A percentile compares a stretch with the other conserved stretches of the same genome.
These are phyloP conservation scores for Drosophila nebulosa DNA, from an alignment of 1,140 invertebrate species.

Conservation along the genomic window DNA sequence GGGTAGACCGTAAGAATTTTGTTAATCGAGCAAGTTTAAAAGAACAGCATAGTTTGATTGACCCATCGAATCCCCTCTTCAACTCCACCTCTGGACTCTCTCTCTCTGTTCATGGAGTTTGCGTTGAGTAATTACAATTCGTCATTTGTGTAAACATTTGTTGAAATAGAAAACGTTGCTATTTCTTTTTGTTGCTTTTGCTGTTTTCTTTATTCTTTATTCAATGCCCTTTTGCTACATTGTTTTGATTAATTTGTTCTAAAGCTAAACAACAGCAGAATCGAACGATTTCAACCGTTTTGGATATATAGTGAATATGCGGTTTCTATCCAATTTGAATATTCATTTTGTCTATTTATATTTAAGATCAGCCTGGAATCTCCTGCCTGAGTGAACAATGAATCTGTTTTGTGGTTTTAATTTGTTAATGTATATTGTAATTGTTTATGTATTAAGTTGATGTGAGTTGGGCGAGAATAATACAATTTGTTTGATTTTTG, in stretches of 20 bases:
- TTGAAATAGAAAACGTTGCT: neutral
- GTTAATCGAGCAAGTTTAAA: too few species aligned
- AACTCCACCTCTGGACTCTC: neutral
- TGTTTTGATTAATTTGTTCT: slow-evolving; percentile 38
- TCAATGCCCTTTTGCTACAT: slow-evolving; percentile 42
- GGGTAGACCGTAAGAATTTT: too few species aligned
- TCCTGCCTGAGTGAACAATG: slow-evolving; percentile 45
- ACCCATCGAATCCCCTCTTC: neutral
- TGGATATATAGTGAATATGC: slow-evolving; percentile 26
- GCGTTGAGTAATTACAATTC: neutral
- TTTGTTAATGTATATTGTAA: slow-evolving; percentile 25
- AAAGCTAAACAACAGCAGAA: slow-evolving; percentile 47
- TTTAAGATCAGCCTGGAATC: slow-evolving; percentile 36
- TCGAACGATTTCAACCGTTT: slow-evolving; percentile 59
- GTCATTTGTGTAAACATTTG: neutral
- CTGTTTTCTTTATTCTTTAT: slow-evolving; percentile 35
- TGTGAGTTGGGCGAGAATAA: neutral
- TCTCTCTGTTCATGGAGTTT: neutral
- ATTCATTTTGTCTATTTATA: slow-evolving; percentile 28
- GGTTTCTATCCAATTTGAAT: slow-evolving; percentile 1
- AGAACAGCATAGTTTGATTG: too few species aligned
- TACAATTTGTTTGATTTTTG: slow-evolving; percentile 9
- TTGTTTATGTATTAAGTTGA: neutral
- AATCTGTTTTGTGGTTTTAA: slow-evolving; percentile 10
- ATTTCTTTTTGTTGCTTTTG: slow-evolving; percentile 23